phyloP scores from a whole-genome alignment of 1,140 invertebrate genomes.

The Bombus huntii region DNA sequence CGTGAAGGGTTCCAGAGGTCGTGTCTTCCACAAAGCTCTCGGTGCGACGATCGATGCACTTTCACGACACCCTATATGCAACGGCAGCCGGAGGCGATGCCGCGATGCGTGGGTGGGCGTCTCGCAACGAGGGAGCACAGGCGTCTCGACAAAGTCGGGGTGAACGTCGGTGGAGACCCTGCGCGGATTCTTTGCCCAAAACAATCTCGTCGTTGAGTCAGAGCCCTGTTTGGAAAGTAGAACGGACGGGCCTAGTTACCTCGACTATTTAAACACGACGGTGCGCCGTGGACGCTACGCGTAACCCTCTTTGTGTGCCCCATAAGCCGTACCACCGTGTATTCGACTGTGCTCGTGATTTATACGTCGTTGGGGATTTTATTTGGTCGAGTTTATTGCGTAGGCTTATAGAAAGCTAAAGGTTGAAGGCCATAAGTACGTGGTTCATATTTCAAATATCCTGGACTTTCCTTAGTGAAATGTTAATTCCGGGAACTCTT shows the following conservation, averaged over 20 bases:
- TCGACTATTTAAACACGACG: constrained; percentile 54
- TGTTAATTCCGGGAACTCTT: neutral
- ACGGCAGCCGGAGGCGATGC: constrained; percentile 61
- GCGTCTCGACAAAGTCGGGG: constrained; percentile 57
- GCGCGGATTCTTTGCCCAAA: constrained; percentile 58
- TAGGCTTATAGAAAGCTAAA: neutral
- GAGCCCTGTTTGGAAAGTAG: constrained; percentile 66
- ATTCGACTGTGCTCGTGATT: neutral
- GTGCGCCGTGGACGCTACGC: neutral
- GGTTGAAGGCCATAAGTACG: neutral
- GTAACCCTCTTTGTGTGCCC: constrained; percentile 7
- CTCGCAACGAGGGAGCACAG: constrained; percentile 49
- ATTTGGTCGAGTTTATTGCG: too few species aligned
- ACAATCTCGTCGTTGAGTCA: constrained; percentile 71
- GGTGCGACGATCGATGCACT: constrained; percentile 63
- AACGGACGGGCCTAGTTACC: constrained; percentile 62
- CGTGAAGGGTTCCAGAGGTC: neutral
- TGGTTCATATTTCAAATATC: neutral
- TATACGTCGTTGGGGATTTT: neutral
- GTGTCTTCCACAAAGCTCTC: too few species aligned
- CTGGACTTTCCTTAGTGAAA: neutral
- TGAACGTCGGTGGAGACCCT: constrained; percentile 7
- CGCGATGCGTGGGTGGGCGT: constrained; percentile 66
- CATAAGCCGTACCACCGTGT: too few species aligned
- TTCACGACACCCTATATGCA: constrained; percentile 66